Conservation (phyloP, 35 echinoderm and acorn worm genomes). For the Stichopus chloronotus region DNA sequence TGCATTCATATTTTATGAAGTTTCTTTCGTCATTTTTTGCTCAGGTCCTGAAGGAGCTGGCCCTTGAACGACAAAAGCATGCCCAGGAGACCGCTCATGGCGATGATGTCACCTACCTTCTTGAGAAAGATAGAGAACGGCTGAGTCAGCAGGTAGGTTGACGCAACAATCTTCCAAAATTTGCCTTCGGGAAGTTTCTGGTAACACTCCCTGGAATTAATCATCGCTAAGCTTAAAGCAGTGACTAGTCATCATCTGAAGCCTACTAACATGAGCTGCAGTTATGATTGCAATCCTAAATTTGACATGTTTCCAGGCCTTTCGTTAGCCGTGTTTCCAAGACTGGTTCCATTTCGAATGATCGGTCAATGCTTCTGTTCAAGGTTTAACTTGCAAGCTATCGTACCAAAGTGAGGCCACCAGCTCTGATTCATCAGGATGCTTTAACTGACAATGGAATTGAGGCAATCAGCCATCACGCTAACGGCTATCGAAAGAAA, state of each 20-base stretch:
- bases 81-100: slow-evolving; percentile 96
- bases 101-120: slow-evolving; percentile 98
- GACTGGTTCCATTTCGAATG: too few relatives aligned
- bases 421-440: too few relatives aligned
- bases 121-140: slow-evolving; percentile 97
- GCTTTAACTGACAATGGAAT: neutral
- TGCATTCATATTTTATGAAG: slow-evolving; percentile 39
- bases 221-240: neutral
- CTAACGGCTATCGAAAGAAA: slow-evolving; percentile 26
- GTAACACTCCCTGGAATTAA: slow-evolving; percentile 25
- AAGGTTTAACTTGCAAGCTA: too few relatives aligned
- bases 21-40: slow-evolving; percentile 16
- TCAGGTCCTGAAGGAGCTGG: slow-evolving; percentile 83
- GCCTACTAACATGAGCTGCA: too few relatives aligned
- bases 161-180: slow-evolving; percentile 11
- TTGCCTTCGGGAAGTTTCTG: neutral
- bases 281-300: too few relatives aligned
- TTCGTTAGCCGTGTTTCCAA: too few relatives aligned
- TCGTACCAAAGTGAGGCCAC: too few relatives aligned
- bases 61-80: slow-evolving; percentile 89
- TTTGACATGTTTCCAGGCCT: too few relatives aligned
- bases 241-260: neutral
- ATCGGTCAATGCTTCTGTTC: too few relatives aligned
- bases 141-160: slow-evolving; percentile 89
- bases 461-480: slow-evolving; percentile 36